These are phyloP conservation scores for Sitophilus oryzae DNA, from an alignment of 1,140 invertebrate species.

Conservation along the genomic window DNA sequence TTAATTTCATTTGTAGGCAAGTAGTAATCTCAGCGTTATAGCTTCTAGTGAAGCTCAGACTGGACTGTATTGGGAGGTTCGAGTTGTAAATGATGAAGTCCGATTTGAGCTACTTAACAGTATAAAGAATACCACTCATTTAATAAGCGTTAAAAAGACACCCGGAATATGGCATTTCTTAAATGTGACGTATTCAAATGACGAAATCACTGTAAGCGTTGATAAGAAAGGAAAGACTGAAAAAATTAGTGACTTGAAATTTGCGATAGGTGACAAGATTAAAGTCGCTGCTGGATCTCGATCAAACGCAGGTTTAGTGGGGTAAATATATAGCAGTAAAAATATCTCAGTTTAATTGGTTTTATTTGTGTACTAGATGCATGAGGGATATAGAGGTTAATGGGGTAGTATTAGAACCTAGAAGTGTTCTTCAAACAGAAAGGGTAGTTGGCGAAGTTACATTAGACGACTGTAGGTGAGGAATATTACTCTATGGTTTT, in stretches of 20 bases:
- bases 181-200: constrained; percentile 68
- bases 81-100: constrained; percentile 74
- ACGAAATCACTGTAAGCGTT: constrained; percentile 65
- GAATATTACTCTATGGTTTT: too few species aligned
- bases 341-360: background rate
- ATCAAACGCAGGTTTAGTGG: constrained; percentile 68
- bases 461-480: constrained; percentile 71
- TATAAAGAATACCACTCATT: constrained; percentile 62
- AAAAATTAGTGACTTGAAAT: constrained; percentile 44
- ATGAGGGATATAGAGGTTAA: constrained; percentile 85
- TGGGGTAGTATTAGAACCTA: constrained; percentile 61
- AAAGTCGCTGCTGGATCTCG: constrained; percentile 71
- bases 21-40: constrained; percentile 72
- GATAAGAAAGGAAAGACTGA: constrained; percentile 65
- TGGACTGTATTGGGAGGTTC: constrained; percentile 79
- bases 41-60: constrained; percentile 74
- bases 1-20: constrained; percentile 71
- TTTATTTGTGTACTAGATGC: constrained; percentile 47
- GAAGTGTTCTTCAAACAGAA: constrained; percentile 74
- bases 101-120: constrained; percentile 72
- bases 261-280: constrained; percentile 52
- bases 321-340: constrained; percentile 40
- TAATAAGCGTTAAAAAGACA: constrained; percentile 71
- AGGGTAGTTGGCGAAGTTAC: constrained; percentile 79
- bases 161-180: constrained; percentile 72